Conservation (phyloP, 2,113 vertebrate species). For the Corythornis vintsioides region DNA sequence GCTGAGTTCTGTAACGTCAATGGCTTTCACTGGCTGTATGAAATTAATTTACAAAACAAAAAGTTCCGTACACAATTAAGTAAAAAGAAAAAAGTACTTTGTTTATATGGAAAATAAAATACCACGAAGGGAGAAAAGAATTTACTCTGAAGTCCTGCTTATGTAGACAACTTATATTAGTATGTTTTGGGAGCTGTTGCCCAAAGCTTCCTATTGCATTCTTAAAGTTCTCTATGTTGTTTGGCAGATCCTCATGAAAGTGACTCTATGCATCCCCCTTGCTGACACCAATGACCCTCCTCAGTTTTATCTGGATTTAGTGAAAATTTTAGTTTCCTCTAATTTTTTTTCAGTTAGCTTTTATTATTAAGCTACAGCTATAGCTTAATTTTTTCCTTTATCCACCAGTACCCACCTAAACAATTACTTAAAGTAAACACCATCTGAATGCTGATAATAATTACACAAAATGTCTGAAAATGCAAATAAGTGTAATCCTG, state of each 20-base stretch:
- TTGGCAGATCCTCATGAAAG: background rate
- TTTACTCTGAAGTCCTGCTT: background rate
- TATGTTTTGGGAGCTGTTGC: background rate
- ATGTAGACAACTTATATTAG: background rate
- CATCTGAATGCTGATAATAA: background rate
- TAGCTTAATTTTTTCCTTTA: background rate
- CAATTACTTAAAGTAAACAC: background rate
- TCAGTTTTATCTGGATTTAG: background rate
- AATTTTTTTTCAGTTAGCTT: background rate
- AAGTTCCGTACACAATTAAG: background rate
- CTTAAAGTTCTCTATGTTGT: background rate
- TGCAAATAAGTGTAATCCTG: background rate
- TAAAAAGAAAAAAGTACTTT: background rate
- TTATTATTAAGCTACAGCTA: background rate
- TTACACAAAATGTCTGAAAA: background rate
- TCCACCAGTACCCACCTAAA: background rate
- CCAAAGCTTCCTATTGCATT: background rate
- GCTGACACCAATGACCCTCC: background rate
- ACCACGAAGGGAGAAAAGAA: background rate
- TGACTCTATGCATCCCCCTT: background rate
- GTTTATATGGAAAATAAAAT: background rate
- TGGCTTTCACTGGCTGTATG: background rate
- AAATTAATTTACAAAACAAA: background rate
- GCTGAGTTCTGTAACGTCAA: background rate
- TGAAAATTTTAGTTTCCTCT: background rate